Conservation (phyloP, 2,888 invertebrate genomes). For the Luperina testacea region DNA sequence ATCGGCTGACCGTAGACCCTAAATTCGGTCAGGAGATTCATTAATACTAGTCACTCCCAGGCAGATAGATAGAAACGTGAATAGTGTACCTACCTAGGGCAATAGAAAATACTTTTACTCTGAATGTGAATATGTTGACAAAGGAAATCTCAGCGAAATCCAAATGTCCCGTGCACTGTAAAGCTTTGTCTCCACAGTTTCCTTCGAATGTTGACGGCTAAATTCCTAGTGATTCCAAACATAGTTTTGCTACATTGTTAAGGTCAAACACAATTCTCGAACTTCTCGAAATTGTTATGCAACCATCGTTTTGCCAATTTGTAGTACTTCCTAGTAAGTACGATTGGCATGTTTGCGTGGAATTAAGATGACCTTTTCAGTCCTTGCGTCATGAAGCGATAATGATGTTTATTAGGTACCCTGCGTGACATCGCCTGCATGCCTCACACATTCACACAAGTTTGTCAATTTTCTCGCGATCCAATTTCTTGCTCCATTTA, state of each 20-base stretch:
- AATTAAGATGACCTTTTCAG: constrained; percentile 75
- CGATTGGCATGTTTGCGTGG: constrained; percentile 61
- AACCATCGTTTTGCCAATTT: constrained; percentile 75
- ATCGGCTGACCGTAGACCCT: constrained; percentile 35
- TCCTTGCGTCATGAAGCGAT: constrained; percentile 74
- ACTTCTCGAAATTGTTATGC: constrained; percentile 71
- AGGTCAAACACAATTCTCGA: constrained; percentile 57
- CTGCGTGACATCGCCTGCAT: constrained; percentile 74
- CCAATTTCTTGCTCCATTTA: constrained; percentile 72
- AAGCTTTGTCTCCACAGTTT: constrained; percentile 21
- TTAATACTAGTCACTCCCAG: constrained; percentile 47
- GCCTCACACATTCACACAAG: constrained; percentile 77
- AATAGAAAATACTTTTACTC: constrained; percentile 20
- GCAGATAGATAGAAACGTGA: not conserved
- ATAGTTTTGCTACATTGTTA: constrained; percentile 51
- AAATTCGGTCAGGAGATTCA: constrained; percentile 43
- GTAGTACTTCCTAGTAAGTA: constrained; percentile 70
- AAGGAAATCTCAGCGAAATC: constrained; percentile 8
- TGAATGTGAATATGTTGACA: constrained; percentile 21
- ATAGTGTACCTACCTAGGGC: not conserved
- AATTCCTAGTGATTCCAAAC: constrained; percentile 38
- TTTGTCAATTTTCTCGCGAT: constrained; percentile 78
- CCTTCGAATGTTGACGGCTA: constrained; percentile 3
- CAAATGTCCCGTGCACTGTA: constrained; percentile 18
- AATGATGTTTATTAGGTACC: constrained; percentile 79